Conservation (phyloP, 2,113 vertebrate species). For the Oostethus manadensis region DNA sequence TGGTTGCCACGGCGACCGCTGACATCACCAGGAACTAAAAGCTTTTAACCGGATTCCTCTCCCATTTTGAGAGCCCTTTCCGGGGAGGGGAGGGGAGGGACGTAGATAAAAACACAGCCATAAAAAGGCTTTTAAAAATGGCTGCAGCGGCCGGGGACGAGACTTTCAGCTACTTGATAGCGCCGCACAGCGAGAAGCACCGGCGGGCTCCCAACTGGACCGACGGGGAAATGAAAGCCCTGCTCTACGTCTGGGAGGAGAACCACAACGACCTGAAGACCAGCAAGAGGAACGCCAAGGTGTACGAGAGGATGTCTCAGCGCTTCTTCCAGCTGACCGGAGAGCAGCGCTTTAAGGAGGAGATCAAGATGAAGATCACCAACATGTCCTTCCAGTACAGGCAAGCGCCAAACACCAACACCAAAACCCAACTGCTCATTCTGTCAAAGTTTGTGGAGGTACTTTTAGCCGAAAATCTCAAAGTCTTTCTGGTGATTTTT, state of each 20-base stretch:
- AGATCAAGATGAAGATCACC: constrained; percentile 99
- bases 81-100: constrained; percentile 75
- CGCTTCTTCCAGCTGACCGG: constrained; percentile 93
- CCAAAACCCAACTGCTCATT: too few relatives aligned
- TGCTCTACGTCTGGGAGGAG: constrained; percentile 96
- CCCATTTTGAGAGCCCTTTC: constrained; percentile 95
- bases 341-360: constrained; percentile 92
- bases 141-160: constrained; percentile 75
- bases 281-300: constrained; percentile 96
- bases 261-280: constrained; percentile 91
- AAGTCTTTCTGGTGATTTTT: too few relatives aligned
- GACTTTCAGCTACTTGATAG: constrained; percentile 81
- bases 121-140: constrained; percentile 75
- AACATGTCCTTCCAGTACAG: constrained; percentile 97
- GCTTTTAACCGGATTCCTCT: constrained; percentile 99
- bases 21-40: constrained; percentile 97
- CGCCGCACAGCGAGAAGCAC: constrained; percentile 88
- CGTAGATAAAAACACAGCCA: constrained; percentile 9
- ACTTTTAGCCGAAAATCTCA: too few relatives aligned
- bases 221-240: constrained; percentile 93
- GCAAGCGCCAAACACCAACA: too few relatives aligned
- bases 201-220: constrained; percentile 97
- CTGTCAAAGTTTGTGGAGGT: too few relatives aligned
- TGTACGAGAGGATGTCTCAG: constrained; percentile 98
- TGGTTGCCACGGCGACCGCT: constrained; percentile 93